Evolutionary conservation across 2,797 vertebrate genomes (phyloP), one percentile per base, ranked within the genome.

Genomic region (Bradypus variegatus): DNA sequence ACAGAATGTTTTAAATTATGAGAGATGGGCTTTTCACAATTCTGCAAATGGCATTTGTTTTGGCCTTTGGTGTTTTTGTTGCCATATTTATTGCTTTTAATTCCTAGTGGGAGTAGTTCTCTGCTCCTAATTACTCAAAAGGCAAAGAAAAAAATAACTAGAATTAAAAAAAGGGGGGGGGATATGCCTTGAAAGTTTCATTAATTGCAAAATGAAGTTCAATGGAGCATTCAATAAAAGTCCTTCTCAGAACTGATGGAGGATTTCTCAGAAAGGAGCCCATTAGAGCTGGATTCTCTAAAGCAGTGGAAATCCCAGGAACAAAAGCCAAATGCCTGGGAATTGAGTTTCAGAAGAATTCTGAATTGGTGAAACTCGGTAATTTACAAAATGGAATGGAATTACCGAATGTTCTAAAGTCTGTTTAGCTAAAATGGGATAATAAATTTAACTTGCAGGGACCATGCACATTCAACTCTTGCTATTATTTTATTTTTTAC

Each of bases 251-350:
- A 96, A 96, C 62, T 6, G 1, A 91, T 65, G 48, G 85, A 96
- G 84, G 91, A 94, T 90, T 97, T 97, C 96, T 96, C 96, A 96
- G 97, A 96, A 97, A 96, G 96, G 96, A 96, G 95, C 96, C 96
- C 89, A 86, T 96, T 96, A 96, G 95, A 96, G 95, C 70, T 96
- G 96, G 96, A 95, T 96, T 97, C 91, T 95, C 86, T 88, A 94
- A 93, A 92, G 88, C 89, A 87, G 64, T 97, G 96, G 97, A 96
- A 97, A 96, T 97, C 95, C 95, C 95, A 90, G 96, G 97, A 97
- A 96, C 96, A 97, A 97, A 96, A 95, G 92, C 95, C 95, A 96
- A 95, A 94, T 91, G 96, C 94, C 84, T 96, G 88, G 92, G 93
- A 94, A 94, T 89, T 91, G 91, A 94, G 88, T 91, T 96, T 91